Conservation (phyloP, 2,113 vertebrate genomes). For the Muntiacus muntjak region DNA sequence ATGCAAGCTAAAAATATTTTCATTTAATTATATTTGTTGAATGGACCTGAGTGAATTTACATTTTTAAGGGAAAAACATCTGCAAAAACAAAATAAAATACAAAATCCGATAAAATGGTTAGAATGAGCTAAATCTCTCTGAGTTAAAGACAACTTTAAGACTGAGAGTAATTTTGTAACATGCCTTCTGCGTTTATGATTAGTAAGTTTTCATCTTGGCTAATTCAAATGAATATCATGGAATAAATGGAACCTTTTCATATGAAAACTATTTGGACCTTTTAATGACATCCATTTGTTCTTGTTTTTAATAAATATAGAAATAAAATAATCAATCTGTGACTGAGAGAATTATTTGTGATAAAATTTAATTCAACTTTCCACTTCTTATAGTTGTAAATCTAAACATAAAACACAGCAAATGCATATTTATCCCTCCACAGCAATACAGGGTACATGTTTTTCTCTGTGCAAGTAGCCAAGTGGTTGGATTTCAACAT, state of each 20-base stretch:
- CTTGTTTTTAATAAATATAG: neutral
- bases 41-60: conserved; percentile 37
- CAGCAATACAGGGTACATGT: neutral
- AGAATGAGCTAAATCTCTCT: neutral
- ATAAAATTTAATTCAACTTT: neutral
- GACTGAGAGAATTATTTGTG: neutral
- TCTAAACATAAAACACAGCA: neutral
- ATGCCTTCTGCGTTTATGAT: neutral
- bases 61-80: conserved; percentile 44
- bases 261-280: neutral
- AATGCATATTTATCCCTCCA: neutral
- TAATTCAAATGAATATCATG: neutral
- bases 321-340: conserved; percentile 13
- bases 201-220: neutral
- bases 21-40: conserved; percentile 24
- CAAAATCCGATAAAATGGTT: neutral
- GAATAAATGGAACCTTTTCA: neutral
- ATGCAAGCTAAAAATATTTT: conserved; percentile 27
- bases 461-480: neutral
- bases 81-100: neutral
- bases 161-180: neutral
- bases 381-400: neutral
- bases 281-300: neutral
- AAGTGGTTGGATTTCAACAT: neutral
- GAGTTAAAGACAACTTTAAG: neutral